Evolutionary conservation across 2,797 vertebrate genomes (phyloP).

Genomic region (Sorex maritimensis): DNA sequence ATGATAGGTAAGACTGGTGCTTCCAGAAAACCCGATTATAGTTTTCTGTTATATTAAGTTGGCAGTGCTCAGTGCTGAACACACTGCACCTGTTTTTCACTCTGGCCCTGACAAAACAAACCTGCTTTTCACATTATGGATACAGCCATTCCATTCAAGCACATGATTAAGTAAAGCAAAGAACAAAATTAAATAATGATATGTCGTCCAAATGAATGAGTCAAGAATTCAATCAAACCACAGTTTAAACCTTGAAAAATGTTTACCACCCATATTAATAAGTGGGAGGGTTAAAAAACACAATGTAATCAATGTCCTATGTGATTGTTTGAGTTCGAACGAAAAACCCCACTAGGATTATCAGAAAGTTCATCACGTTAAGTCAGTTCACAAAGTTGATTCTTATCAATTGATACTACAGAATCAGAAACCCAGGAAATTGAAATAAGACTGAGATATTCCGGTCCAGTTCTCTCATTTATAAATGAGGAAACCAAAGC

Average conservation of each 20-base stretch:
- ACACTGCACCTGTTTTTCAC: conserved; percentile 46
- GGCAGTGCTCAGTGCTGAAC: conserved; percentile 43
- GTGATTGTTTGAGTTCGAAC: conserved; percentile 46
- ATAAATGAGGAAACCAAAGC: conserved; percentile 37
- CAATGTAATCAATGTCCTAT: conserved; percentile 54
- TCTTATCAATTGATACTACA: background rate
- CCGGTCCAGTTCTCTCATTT: background rate
- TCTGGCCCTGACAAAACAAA: conserved; percentile 11
- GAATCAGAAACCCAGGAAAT: background rate
- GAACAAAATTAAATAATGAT: conserved; percentile 83
- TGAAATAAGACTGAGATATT: conserved; percentile 25
- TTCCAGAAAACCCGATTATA: conserved; percentile 27
- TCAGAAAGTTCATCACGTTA: conserved; percentile 57
- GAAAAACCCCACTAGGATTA: conserved; percentile 9
- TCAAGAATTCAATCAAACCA: conserved; percentile 68
- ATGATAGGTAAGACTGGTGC: conserved; percentile 12
- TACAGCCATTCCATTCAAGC: conserved; percentile 47
- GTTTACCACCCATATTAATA: conserved; percentile 59
- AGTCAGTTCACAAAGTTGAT: background rate
- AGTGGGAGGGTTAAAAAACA: conserved; percentile 24
- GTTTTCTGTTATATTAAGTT: conserved; percentile 64
- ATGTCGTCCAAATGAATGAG: conserved; percentile 73
- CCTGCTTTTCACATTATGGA: conserved; percentile 68
- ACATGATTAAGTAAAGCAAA: conserved; percentile 78
- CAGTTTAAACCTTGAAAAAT: conserved; percentile 55